These are phyloP conservation scores for Amphilophus citrinellus DNA, from an alignment of 2,113 vertebrate genomes.

Conservation along the genomic window DNA sequence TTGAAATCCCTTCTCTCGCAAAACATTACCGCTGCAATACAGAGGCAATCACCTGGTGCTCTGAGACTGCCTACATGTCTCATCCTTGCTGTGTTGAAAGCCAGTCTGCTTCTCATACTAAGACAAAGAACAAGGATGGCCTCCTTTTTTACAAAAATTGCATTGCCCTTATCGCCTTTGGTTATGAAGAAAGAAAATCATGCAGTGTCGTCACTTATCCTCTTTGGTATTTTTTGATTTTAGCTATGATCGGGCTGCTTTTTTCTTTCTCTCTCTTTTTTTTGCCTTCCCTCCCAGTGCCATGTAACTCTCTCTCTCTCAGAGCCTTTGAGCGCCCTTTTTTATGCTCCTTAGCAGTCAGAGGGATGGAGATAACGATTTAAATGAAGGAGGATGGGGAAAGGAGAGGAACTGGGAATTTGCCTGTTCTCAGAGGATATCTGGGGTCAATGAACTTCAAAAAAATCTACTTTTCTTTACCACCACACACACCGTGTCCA, in stretches of 20 bases:
- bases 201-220: conserved; percentile 56
- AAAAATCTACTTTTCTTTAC: conserved; percentile 38
- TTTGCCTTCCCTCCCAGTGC: neutral
- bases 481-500: conserved; percentile 1
- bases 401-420: conserved; percentile 43
- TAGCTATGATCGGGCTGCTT: conserved; percentile 28
- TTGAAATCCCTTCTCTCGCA: conserved; percentile 50
- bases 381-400: conserved; percentile 56
- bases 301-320: neutral
- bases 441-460: conserved; percentile 44
- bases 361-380: conserved; percentile 58
- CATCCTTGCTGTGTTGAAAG: conserved; percentile 35
- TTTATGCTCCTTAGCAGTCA: conserved; percentile 55
- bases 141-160: conserved; percentile 47
- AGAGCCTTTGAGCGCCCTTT: conserved; percentile 54
- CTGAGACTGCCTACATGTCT: conserved; percentile 47
- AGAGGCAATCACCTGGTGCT: conserved; percentile 54
- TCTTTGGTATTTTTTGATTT: conserved; percentile 65
- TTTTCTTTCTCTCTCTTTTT: conserved; percentile 10
- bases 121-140: conserved; percentile 38
- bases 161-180: conserved; percentile 41
- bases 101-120: conserved; percentile 18
- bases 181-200: conserved; percentile 48
- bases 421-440: conserved; percentile 40
- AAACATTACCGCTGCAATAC: conserved; percentile 58